Evolutionary conservation across 2,888 invertebrate species (phyloP), one percentile per base, ranked within the genome.

Genomic region (Plutella xylostella): DNA sequence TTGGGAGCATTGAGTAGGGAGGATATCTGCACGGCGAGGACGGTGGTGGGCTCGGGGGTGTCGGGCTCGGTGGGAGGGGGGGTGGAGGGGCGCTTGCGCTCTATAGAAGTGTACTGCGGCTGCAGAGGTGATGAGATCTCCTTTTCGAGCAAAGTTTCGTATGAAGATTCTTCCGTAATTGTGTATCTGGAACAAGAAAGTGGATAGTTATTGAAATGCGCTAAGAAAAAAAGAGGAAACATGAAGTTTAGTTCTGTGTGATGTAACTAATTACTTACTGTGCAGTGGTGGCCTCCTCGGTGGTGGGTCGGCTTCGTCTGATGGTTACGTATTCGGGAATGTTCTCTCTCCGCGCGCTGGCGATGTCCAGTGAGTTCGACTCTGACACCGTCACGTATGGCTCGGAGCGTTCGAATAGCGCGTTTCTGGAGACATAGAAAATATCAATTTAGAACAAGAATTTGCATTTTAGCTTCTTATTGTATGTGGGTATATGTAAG

Each of bases 301-400:
- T 75, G 4, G 80, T 77, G 1, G 86, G 86, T 51, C 87, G 77
- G 47, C 83, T 86, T 55, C 91, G 76, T 56, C 86, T 83, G 33
- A 92, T 89, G 2, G 90, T 90, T 2, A 89, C 88, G 57, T 91
- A 91, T 60, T 89, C 88, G 2, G 89, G 89, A 30, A 67, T 56
- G 46, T 68, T 73, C 40, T 80, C 80, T 31, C 72, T 64, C 17
- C 77, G 60, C 0, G 71, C 58, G 34, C 57, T 71, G 5, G 60
- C 48, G 11, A 75, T 61, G 43, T 79, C 73, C 37, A 76, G 45
- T 0, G 67, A 50, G 47, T 66, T 69, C 0, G 65, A 55, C 5
- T 65, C 76, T 2, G 71, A 65, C 3, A 72, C 67, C 0, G 77
- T 52, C 0, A 72, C 61, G 38, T 63, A 62, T 0, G 77, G 57